A percentile compares a stretch with the other conserved stretches of the same genome.
Evolutionary conservation across 2,888 invertebrate genomes (phyloP).

Genomic region (Rapana venosa): DNA sequence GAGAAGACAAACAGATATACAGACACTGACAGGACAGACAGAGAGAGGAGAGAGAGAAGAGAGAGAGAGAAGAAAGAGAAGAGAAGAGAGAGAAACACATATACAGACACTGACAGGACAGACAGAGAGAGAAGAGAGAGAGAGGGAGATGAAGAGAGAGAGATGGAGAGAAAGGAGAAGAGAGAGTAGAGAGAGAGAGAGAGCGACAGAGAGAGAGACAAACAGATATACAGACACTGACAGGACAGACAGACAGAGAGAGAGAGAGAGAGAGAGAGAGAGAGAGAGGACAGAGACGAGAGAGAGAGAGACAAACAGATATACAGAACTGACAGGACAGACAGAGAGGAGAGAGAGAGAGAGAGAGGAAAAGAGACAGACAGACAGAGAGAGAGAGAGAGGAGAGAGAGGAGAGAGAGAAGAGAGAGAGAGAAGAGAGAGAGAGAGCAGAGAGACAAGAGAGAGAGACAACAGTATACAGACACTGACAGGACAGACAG

Average conservation of each 20-base stretch:
- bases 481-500: too few species aligned
- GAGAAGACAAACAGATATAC: too few species aligned
- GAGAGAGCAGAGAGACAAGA: too few species aligned
- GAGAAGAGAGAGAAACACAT: not conserved
- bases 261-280: slow-evolving; percentile 25
- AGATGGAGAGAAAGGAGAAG: not conserved
- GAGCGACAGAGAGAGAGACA: not conserved
- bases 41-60: not conserved
- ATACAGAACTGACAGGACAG: not conserved
- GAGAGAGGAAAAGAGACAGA: too few species aligned
- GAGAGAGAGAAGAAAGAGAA: not conserved
- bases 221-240: too few species aligned
- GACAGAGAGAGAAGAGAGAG: not conserved
- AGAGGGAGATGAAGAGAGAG: not conserved
- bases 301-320: slow-evolving; percentile 18
- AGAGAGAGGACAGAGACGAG: not conserved
- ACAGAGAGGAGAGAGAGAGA: not conserved
- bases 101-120: not conserved
- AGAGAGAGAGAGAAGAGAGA: too few species aligned
- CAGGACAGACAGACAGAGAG: slow-evolving; percentile 34
- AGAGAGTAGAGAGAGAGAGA: not conserved
- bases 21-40: not conserved
- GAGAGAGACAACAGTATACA: too few species aligned
- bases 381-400: too few species aligned
- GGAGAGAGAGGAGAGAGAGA: too few species aligned